phyloP scores from a whole-genome alignment of 1,140 invertebrate species.

The Drosophila melanogaster region Release_6_plus_ISO1_MT NT_033779.5:20793501-20794000 shows the following conservation, averaged over 20 bases:
- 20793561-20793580: constrained; percentile 63
- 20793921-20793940: not conserved
- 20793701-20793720: constrained; percentile 40
- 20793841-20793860: constrained; percentile 30
- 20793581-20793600: constrained; percentile 72
- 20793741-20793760: constrained; percentile 72
- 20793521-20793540: constrained; percentile 41
- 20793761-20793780: constrained; percentile 35
- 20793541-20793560: constrained; percentile 23
- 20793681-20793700: constrained; percentile 78
- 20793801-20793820: constrained; percentile 48
- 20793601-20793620: constrained; percentile 36
- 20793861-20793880: constrained; percentile 5
- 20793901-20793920: constrained; percentile 1
- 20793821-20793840: constrained; percentile 38
- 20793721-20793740: constrained; percentile 55
- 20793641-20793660: constrained; percentile 19
- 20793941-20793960: constrained; percentile 27
- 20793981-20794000: constrained; percentile 62
- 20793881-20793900: not conserved
- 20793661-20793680: constrained; percentile 57
- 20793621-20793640: constrained; percentile 18
- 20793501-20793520: constrained; percentile 16
- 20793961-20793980: constrained; percentile 70
- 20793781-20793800: constrained; percentile 47